Percentiles rank a stretch among this genome's conserved stretches.
Conservation (phyloP, 2,888 invertebrate genomes). For the Encarsia formosa region DNA sequence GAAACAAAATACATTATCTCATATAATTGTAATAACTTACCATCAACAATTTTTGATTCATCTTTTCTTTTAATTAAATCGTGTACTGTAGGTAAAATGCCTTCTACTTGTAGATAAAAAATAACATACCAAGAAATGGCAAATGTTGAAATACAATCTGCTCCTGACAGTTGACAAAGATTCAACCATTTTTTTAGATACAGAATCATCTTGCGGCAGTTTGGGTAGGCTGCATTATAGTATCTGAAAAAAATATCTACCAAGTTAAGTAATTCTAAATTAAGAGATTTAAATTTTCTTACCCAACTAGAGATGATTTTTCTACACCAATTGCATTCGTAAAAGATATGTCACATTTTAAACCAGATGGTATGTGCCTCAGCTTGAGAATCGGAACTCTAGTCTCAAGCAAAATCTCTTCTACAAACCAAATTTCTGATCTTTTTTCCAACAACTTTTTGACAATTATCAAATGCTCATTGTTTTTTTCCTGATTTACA, state of each 20-base stretch:
- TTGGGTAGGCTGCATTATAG: not conserved
- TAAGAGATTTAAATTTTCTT: conserved; percentile 11
- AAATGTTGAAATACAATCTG: conserved; percentile 2
- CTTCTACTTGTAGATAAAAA: conserved; percentile 10
- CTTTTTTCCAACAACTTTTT: conserved; percentile 22
- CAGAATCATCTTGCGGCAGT: conserved; percentile 5
- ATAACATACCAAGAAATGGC: conserved; percentile 10
- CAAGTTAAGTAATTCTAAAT: not conserved
- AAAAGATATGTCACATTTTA: conserved; percentile 62
- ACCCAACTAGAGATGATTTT: conserved; percentile 55
- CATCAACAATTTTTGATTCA: conserved; percentile 7
- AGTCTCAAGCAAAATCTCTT: conserved; percentile 50
- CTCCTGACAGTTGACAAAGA: conserved; percentile 1
- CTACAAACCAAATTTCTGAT: conserved; percentile 37
- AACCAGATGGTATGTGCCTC: conserved; percentile 49
- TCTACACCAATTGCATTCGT: conserved; percentile 59
- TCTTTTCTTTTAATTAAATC: not conserved
- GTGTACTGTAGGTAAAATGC: conserved; percentile 3
- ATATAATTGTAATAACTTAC: conserved; percentile 1
- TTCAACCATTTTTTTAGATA: conserved; percentile 6
- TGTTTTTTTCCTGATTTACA: conserved; percentile 4
- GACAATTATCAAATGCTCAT: conserved; percentile 15
- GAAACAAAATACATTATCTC: too few species aligned
- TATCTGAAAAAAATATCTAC: conserved; percentile 8
- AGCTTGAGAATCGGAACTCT: conserved; percentile 61